Evolutionary conservation across 2,113 vertebrate species (phyloP), one percentile per base, ranked within the genome.

Genomic region (Thunnus maccoyii): DNA sequence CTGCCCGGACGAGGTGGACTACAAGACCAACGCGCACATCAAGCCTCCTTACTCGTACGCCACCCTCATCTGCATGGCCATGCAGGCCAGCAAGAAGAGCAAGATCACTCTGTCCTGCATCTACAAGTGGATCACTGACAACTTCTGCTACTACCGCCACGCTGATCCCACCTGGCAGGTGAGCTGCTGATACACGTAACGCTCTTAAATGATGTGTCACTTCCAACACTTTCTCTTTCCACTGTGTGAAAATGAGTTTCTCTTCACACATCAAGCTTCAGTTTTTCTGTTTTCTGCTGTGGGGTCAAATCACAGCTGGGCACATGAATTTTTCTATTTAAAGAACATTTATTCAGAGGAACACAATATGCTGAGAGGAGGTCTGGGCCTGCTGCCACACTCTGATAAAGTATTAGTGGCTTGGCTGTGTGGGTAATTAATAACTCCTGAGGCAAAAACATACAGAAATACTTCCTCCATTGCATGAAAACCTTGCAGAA

Each of bases 141-240:
- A 99, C 93, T 99, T 97, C 96, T 99, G 98, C 94, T 99, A 98
- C 93, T 99, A 97, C 93, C 88, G 96, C 46, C 96, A 99, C 0
- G 98, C 98, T 0, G 98, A 99, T 74, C 97, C 98, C 87, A 99
- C 97, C 87, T 99, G 98, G 98, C 97, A 98, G 97, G 97, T 98
- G 56, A 10, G 54, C 20, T 8, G 18, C 17, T 12, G 4, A 13
- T 12, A n/a, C 7, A n/a, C 52, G 17, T 4, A 16, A 55, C 12
- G 52, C 17, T 55, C 20, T 14, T 55, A 9, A 5, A 20, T 55
- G 47, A 78, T 13, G 72, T 58, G 71, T 47, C n/a, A 10, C 14
- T 46, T 64, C 63, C 27, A 17, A 18, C 76, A 78, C 58, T 46
- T 41, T 41, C 36, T 41, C 18, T 54, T 5, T 20, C 5, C 41